phyloP scores from a whole-genome alignment of 2,113 vertebrate genomes.

The Sula dactylatra region DNA sequence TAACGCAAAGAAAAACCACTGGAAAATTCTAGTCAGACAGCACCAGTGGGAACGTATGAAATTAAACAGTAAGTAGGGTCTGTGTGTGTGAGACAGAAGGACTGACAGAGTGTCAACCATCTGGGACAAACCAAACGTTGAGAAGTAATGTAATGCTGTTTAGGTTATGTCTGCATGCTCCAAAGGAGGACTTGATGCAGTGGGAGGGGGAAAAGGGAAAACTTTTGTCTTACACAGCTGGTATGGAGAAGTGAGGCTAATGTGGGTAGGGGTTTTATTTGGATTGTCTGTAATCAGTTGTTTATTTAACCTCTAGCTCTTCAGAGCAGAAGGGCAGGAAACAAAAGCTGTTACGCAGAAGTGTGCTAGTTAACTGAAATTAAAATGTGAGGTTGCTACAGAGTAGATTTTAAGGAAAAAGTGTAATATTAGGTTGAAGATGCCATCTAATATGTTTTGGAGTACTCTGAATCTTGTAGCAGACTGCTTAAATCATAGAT shows the following conservation, averaged over 20 bases:
- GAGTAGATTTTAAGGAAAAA: background rate
- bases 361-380: background rate
- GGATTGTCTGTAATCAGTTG: background rate
- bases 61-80: background rate
- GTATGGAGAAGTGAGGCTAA: background rate
- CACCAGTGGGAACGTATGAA: conserved; percentile 21
- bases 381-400: background rate
- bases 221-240: background rate
- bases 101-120: background rate
- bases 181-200: background rate
- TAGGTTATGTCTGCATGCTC: background rate
- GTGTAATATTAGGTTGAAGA: background rate
- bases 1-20: conserved; percentile 32
- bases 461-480: background rate
- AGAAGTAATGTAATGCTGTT: background rate
- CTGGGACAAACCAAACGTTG: background rate
- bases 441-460: background rate
- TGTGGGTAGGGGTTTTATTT: background rate
- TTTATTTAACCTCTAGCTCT: background rate
- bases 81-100: background rate
- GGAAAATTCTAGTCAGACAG: conserved; percentile 59
- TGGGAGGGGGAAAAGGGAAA: background rate
- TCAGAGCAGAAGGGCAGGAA: background rate
- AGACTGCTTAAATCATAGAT: background rate
- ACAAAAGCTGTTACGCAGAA: background rate